phyloP scores from a whole-genome alignment of 1,140 invertebrate genomes.

The Drosophila trapezifrons region DNA sequence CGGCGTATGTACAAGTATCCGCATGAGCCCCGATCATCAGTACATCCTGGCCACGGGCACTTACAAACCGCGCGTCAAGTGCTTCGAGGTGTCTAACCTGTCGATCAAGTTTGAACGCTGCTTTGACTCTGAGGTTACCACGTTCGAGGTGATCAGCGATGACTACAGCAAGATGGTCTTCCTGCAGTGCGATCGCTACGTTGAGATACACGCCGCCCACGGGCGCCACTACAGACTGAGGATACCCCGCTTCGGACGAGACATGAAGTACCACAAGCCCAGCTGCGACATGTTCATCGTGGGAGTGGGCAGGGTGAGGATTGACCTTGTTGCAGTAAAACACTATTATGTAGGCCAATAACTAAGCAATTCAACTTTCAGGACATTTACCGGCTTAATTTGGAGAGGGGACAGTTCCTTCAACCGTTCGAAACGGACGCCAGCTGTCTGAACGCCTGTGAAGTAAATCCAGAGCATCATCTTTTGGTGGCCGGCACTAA shows the following conservation, averaged over 20 bases:
- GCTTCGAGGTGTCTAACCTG: conserved; percentile 97
- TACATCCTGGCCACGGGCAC: conserved; percentile 97
- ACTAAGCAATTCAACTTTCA: conserved; percentile 53
- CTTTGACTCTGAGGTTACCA: conserved; percentile 97
- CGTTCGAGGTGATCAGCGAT: conserved; percentile 94
- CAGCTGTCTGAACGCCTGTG: conserved; percentile 92
- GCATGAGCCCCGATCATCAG: conserved; percentile 95
- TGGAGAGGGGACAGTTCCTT: conserved; percentile 97
- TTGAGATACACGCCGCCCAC: conserved; percentile 97
- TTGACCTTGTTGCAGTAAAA: background rate
- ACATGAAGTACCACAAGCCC: conserved; percentile 95
- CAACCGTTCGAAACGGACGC: conserved; percentile 91
- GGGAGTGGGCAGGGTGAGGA: conserved; percentile 90
- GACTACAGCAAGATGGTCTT: conserved; percentile 95
- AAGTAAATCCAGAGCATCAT: conserved; percentile 95
- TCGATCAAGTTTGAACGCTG: conserved; percentile 99
- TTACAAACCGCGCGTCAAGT: conserved; percentile 98
- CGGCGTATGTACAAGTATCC: conserved; percentile 93
- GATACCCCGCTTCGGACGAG: conserved; percentile 97
- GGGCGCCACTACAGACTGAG: conserved; percentile 95
- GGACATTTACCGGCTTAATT: conserved; percentile 97
- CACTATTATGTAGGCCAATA: too few relatives aligned
- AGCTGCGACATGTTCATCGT: conserved; percentile 97
- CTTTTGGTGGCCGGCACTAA: conserved; percentile 94
- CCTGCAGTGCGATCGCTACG: conserved; percentile 93